Conservation (phyloP, 2,888 invertebrate genomes). For the Acronicta leporina region DNA sequence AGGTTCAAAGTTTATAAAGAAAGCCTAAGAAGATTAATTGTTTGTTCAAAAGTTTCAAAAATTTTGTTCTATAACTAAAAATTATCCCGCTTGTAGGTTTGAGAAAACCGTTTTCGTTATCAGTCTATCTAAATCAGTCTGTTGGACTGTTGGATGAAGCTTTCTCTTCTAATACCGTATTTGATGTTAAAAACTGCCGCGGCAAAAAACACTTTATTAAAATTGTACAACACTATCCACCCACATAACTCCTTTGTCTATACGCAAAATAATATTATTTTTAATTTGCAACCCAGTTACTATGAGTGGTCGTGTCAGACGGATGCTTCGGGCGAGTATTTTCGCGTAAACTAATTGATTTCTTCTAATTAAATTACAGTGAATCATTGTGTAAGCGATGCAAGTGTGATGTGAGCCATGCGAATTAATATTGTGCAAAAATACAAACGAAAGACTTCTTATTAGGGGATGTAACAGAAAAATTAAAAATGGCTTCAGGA, state of each 20-base stretch:
- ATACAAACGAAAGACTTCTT: constrained; percentile 76
- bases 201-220: neutral
- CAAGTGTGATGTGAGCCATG: constrained; percentile 85
- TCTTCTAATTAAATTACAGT: constrained; percentile 87
- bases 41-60: too few relatives aligned
- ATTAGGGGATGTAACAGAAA: constrained; percentile 84
- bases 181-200: too few relatives aligned
- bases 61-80: too few relatives aligned
- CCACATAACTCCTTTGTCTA: constrained; percentile 58
- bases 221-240: constrained; percentile 34
- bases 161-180: too few relatives aligned
- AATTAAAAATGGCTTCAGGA: constrained; percentile 94
- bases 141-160: too few relatives aligned
- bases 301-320: constrained; percentile 86
- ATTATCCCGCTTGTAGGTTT: too few relatives aligned
- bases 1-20: too few relatives aligned
- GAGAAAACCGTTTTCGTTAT: too few relatives aligned
- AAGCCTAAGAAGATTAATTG: too few relatives aligned
- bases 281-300: constrained; percentile 76
- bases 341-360: constrained; percentile 87
- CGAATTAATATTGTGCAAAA: constrained; percentile 78
- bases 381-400: constrained; percentile 82
- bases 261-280: constrained; percentile 46
- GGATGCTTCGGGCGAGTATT: constrained; percentile 83
- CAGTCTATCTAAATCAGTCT: too few relatives aligned